Evolutionary conservation across 2,113 vertebrate genomes (phyloP).

Genomic region (zebrafish (Danio rerio)): GRCz12tu NC_133194.1:28779001-28779500

Average conservation of each 20-base stretch:
- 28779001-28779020: background rate
- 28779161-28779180: background rate
- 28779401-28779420: background rate
- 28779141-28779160: background rate
- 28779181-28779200: background rate
- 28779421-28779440: background rate
- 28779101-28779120: background rate
- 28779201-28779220: constrained; percentile 28
- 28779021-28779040: background rate
- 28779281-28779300: background rate
- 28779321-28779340: constrained; percentile 40
- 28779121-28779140: background rate
- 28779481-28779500: background rate
- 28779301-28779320: constrained; percentile 5
- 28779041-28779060: background rate
- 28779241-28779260: background rate
- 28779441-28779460: background rate
- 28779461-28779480: background rate
- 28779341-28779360: background rate
- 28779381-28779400: constrained; percentile 8
- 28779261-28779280: background rate
- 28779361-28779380: constrained; percentile 9
- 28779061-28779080: background rate
- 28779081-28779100: background rate
- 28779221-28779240: constrained; percentile 10